Evolutionary conservation across 2,113 vertebrate genomes (phyloP).

Genomic region (Zosterops japonicus): DNA sequence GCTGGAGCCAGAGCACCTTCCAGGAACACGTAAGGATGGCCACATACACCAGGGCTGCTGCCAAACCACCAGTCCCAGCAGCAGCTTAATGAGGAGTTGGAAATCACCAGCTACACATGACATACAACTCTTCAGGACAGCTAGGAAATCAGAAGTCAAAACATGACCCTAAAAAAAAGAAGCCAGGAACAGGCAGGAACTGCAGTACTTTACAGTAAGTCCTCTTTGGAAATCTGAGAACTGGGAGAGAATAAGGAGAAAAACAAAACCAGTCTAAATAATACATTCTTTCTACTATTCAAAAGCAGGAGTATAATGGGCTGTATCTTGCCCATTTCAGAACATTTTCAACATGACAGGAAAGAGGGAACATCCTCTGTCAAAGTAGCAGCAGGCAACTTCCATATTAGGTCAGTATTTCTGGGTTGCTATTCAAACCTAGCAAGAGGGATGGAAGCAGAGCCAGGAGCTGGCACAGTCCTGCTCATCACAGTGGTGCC

Average conservation of each 20-base stretch:
- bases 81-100: background rate
- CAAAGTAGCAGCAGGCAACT: constrained; percentile 26
- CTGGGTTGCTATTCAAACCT: constrained; percentile 45
- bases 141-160: background rate
- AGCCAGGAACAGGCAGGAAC: background rate
- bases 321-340: constrained; percentile 7
- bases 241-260: background rate
- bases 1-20: background rate
- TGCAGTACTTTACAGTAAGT: background rate
- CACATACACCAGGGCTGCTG: background rate
- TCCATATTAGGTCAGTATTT: constrained; percentile 63
- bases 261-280: constrained; percentile 1
- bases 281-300: background rate
- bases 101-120: background rate
- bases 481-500: background rate
- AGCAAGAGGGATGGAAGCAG: background rate
- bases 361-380: constrained; percentile 23
- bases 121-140: background rate
- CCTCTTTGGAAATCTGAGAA: background rate
- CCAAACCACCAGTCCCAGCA: background rate
- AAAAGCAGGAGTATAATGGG: background rate
- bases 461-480: constrained; percentile 35
- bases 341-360: constrained; percentile 15
- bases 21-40: rapidly evolving
- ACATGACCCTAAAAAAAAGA: background rate